These are phyloP conservation scores for Caiman crocodilus DNA, from an alignment of 2,797 vertebrate genomes.

Conservation along the genomic window DNA sequence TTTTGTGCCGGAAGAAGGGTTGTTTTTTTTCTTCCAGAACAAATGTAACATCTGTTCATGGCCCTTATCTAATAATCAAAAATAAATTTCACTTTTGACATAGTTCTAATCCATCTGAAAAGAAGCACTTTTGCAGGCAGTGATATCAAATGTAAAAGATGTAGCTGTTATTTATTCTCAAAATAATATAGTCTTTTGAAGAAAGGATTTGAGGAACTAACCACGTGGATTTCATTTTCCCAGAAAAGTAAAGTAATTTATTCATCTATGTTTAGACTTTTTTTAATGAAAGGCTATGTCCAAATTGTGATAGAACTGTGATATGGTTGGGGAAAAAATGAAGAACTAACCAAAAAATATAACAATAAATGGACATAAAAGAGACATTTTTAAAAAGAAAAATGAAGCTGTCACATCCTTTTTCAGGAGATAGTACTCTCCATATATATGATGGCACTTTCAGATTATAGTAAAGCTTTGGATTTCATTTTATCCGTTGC, in stretches of 20 bases:
- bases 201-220: conserved; percentile 11
- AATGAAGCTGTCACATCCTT: neutral
- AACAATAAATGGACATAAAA: neutral
- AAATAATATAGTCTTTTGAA: neutral
- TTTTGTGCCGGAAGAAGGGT: too few species aligned
- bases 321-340: neutral
- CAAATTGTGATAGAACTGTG: conserved; percentile 1
- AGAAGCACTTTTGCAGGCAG: neutral
- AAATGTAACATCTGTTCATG: too few species aligned
- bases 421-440: neutral
- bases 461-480: neutral
- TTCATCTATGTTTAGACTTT: neutral
- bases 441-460: neutral
- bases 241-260: neutral
- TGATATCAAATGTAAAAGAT: neutral
- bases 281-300: neutral
- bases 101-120: neutral
- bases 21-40: too few species aligned
- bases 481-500: neutral
- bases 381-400: neutral
- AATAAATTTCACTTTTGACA: neutral
- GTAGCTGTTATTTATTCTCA: conserved; percentile 10
- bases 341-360: neutral
- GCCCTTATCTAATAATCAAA: neutral
- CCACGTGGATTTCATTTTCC: neutral